A percentile compares a stretch with the other conserved stretches of the same genome.
phyloP scores from a whole-genome alignment of 2,113 vertebrate species.

The Poeciliopsis prolifica region DNA sequence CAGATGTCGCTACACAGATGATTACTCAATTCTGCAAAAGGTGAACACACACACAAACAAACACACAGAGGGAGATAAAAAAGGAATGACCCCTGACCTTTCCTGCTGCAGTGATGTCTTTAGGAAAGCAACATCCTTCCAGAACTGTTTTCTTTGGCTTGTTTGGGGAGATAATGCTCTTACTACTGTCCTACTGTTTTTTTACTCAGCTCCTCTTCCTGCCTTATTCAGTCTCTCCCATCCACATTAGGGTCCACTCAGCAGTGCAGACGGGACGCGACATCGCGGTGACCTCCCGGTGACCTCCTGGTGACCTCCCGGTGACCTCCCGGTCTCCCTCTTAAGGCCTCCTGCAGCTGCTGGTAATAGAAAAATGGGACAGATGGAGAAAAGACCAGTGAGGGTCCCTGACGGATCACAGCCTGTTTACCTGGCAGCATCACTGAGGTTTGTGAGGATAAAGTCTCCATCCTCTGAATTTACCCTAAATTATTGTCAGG shows the following conservation, averaged over 20 bases:
- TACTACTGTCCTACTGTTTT: background rate
- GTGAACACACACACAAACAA: slow-evolving; percentile 3
- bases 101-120: slow-evolving; percentile 12
- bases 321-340: too few relatives aligned
- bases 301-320: too few relatives aligned
- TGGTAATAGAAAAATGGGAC: slow-evolving; percentile 47
- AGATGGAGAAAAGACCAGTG: slow-evolving; percentile 6
- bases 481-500: background rate
- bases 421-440: slow-evolving; percentile 13
- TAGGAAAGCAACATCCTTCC: slow-evolving; percentile 5
- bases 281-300: slow-evolving; percentile 14
- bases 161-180: slow-evolving; percentile 14
- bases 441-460: slow-evolving; percentile 5
- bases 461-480: background rate
- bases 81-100: slow-evolving; percentile 27
- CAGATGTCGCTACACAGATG: slow-evolving; percentile 33
- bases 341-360: slow-evolving; percentile 35
- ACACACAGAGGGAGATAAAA: background rate
- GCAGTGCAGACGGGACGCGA: slow-evolving; percentile 2
- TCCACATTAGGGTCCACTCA: slow-evolving; percentile 7
- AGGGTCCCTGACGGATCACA: slow-evolving; percentile 3
- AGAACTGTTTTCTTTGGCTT: slow-evolving; percentile 23
- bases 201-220: background rate
- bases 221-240: background rate
- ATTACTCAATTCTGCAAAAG: slow-evolving; percentile 39